Evolutionary conservation across 2,888 invertebrate species (phyloP), one percentile per base, ranked within the genome.

Genomic region (Subacronicta megacephala): DNA sequence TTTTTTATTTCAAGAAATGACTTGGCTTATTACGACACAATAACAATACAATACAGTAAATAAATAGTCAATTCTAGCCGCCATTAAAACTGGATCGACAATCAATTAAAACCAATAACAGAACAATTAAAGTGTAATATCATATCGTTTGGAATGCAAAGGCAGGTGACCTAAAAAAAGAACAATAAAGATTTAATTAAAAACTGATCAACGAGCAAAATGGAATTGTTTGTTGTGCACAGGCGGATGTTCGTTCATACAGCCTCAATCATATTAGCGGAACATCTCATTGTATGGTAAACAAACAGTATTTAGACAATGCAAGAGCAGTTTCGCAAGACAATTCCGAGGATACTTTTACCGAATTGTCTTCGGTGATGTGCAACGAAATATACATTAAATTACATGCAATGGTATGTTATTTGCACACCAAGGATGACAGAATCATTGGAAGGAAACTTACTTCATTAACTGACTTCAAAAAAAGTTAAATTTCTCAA

Each of bases 281-380:
- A 77, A 81, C 80, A 78, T 78, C 78, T 77, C 81, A 90, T 90
- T 90, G 90, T 90, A 87, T 89, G 86, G 82, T 83, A 89, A 90
- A 87, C 84, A 85, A 83, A 81, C 73, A 54, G 59, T 64, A 51
- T 68, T 74, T 75, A 78, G 58, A 73, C 74, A 75, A 81, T 80
- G 69, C 64, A 70, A 70, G 62, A 37, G 50, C 61, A 54, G 56
- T 78, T 80, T 74, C 60, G 79, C 64, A 85, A 83, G 47, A 44
- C 42, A 42, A 63, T 72, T 70, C 65, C 56, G 60, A 45, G 61
- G 20, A 45, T 77, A 76, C 76, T 82, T 78, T 83, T 81, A 75
- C 70, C 77, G 66, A 78, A 80, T 81, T 74, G 77, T 53, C 61
- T 69, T 75, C 57, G 58, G 53, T 37, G 52, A 44, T 56, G 47